phyloP scores from a whole-genome alignment of 1,140 invertebrate species.

The Holcopasites calliopsidis region DNA sequence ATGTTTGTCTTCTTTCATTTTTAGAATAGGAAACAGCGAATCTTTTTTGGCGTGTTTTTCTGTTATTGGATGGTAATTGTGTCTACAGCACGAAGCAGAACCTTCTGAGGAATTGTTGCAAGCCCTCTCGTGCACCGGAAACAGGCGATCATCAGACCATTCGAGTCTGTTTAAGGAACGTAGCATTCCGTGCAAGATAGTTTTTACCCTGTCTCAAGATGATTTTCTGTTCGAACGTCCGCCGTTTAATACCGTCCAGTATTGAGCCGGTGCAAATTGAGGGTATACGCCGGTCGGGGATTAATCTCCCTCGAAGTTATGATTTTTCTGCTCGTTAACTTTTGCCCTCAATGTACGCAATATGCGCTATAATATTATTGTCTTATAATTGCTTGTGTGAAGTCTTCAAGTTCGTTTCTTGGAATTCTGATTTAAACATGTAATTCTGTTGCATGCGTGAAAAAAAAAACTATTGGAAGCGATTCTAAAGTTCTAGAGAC shows the following conservation, averaged over 20 bases:
- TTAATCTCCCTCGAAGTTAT: slow-evolving; percentile 12
- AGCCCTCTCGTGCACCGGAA: slow-evolving; percentile 1
- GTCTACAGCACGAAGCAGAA: not conserved
- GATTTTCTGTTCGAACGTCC: slow-evolving; percentile 8
- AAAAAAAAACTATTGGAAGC: no score
- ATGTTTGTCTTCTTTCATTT: no score
- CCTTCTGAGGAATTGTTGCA: not conserved
- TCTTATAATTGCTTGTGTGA: no score
- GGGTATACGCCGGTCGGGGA: not conserved
- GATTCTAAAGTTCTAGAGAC: no score
- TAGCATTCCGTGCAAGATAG: not conserved
- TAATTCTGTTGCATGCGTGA: no score
- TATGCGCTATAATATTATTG: no score
- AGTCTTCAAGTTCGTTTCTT: no score
- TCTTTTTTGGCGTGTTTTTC: no score
- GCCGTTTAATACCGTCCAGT: not conserved
- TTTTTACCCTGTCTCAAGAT: slow-evolving; percentile 1
- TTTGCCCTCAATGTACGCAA: no score
- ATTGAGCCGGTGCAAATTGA: slow-evolving; percentile 1
- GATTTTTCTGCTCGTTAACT: slow-evolving; percentile 2
- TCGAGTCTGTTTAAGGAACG: slow-evolving; percentile 8
- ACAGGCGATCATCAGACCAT: slow-evolving; percentile 12
- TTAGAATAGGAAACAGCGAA: no score
- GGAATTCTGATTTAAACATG: no score
- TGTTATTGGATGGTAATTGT: no score